Base-by-base conservation (phyloP, 2,113 vertebrate species). In the Oryzias melastigma region DNA sequence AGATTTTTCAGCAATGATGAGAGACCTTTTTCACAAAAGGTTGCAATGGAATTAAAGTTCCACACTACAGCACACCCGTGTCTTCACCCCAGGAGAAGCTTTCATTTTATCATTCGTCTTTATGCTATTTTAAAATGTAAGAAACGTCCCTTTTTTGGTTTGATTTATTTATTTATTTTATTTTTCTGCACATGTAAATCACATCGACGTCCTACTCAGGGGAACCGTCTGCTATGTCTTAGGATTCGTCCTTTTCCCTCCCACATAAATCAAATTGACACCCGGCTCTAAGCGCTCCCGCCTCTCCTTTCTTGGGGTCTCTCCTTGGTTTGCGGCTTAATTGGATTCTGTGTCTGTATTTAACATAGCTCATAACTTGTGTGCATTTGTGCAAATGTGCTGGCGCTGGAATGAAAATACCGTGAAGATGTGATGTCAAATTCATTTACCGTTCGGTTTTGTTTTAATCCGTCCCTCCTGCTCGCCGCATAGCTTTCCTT, bases 211-310 rank as follows among this genome's bases (percentile, higher is more conserved):
- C 53, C 61, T 15, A 29, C 81, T 80, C 75, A 7, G 7, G 75
- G 84, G 76, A 76, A 46, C 71, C 2, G 19, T 56, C 49, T 73
- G 73, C 82, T 69, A 63, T 70, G 80, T 74, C 67, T 80, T 62
- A 47, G 68, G 78, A 83, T 62, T 52, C 65, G 52, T 67, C 45
- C 64, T 74, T 79, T 68, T 65, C 41, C 71, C 69, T 73, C 51
- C 15, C 61, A 52, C 75, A 83, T 87, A 82, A 89, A 90, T 87
- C 84, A 87, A 77, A 74, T 61, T 81, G 82, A 69, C 79, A 77
- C 71, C 60, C 17, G 0, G 22, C 51, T 73, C 60, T 51, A 47
- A 18, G 14, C 27, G 17, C 46, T 15, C 68, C 52, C 46, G 67
- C 52, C 62, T 66, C 52, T 50, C 5, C 7, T 68, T 72, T 81